phyloP scores from a whole-genome alignment of 2,113 vertebrate species.

The Thryonomys swinderianus region DNA sequence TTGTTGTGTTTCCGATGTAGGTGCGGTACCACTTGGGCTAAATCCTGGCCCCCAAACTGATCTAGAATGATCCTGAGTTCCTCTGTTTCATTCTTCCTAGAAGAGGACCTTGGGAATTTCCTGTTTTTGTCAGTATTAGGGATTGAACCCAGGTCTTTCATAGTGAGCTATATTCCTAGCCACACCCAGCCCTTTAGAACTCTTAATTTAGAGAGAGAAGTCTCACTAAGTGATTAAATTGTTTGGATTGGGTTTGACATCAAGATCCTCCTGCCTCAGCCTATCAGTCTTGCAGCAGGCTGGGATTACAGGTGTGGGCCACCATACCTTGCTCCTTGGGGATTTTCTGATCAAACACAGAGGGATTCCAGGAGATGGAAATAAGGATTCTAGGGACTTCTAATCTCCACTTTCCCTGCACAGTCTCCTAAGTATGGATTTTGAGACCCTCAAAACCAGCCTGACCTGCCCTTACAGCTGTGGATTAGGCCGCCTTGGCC shows the following conservation, averaged over 20 bases:
- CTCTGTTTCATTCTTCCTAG: not conserved
- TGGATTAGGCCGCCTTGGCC: not conserved
- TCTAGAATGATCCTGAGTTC: not conserved
- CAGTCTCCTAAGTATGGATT: not conserved
- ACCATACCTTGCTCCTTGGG: not conserved
- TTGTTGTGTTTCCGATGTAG: no score
- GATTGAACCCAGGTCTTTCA: no score
- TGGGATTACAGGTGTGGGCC: not conserved
- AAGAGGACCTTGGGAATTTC: not conserved
- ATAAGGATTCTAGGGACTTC: not conserved
- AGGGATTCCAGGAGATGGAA: not conserved
- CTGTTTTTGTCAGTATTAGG: no score
- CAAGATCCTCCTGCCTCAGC: not conserved
- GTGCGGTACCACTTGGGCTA: no score
- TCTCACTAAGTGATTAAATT: not conserved
- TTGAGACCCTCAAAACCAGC: not conserved
- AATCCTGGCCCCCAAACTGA: no score
- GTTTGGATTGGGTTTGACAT: not conserved
- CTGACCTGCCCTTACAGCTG: not conserved
- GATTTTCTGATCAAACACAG: conserved; percentile 5
- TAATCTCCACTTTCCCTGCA: not conserved
- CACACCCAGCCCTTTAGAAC: not conserved
- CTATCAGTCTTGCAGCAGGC: not conserved
- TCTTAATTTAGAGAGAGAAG: not conserved
- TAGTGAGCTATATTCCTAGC: not conserved